A percentile compares a stretch with the other conserved stretches of the same genome.
These are phyloP conservation scores for Crossaster papposus DNA, from an alignment of 53 echinoderm and acorn worm genomes.

Conservation along the genomic window DNA sequence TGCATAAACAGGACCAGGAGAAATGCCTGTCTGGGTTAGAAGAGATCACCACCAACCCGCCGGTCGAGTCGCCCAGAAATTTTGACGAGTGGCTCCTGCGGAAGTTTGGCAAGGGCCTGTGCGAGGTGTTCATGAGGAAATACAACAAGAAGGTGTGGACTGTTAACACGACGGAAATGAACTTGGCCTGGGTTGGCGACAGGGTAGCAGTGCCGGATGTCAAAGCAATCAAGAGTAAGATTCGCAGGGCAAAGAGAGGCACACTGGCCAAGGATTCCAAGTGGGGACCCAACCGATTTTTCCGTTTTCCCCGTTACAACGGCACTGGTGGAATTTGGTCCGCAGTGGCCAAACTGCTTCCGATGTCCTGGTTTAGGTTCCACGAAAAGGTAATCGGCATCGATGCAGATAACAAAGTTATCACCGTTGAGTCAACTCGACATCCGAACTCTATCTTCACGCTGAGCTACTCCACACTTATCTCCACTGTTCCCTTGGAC, in stretches of 20 bases:
- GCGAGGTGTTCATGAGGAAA: slow-evolving; percentile 57
- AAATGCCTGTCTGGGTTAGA: slow-evolving; percentile 39
- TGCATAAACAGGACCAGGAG: slow-evolving; percentile 24
- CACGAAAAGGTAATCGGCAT: slow-evolving; percentile 21
- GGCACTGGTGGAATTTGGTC: slow-evolving; percentile 38
- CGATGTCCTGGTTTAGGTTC: slow-evolving; percentile 37
- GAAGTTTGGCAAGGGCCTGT: slow-evolving; percentile 27
- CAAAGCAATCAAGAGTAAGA: slow-evolving; percentile 20
- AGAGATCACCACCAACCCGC: neutral
- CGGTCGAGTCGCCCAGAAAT: neutral
- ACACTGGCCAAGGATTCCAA: neutral
- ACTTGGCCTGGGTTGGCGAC: slow-evolving; percentile 43
- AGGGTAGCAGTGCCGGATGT: slow-evolving; percentile 37
- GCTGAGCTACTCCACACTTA: slow-evolving; percentile 32
- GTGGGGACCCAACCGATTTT: slow-evolving; percentile 48
- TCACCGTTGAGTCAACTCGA: neutral
- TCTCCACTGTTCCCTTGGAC: slow-evolving; percentile 53
- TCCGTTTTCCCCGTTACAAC: slow-evolving; percentile 51
- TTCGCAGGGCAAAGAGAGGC: neutral
- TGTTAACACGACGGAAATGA: slow-evolving; percentile 34
- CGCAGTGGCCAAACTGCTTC: slow-evolving; percentile 28
- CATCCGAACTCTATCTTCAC: neutral
- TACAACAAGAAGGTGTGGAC: slow-evolving; percentile 57
- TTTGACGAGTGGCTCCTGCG: slow-evolving; percentile 54
- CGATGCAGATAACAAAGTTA: slow-evolving; percentile 6